Base-by-base conservation (phyloP, 2,113 vertebrate genomes). In the Daubentonia madagascariensis region DNA sequence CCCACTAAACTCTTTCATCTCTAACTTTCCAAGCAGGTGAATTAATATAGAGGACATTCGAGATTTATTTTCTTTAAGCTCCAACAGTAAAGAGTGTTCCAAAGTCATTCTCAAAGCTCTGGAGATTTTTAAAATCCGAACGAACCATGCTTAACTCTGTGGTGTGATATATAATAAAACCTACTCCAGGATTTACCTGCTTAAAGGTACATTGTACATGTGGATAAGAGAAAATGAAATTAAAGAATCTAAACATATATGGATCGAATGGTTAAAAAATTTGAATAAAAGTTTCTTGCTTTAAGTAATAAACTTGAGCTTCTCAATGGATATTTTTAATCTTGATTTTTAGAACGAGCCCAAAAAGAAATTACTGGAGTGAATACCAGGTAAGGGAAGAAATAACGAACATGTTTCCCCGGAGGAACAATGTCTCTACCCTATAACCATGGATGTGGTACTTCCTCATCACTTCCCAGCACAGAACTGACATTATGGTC, bases 11-110 rank as follows among this genome's bases (percentile, higher is more conserved):
- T 97, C 45, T 84, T 57, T 87, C 97, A 91, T 95, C 81, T 63
- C 88, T 85, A 84, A 96, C 92, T 97, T 97, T 54, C 85, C n/a
- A 79, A 98, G 87, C 35, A 97, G 91, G 85, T 89, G 78, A 97
- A 98, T 94, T 92, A 97, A 89, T 68, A 87, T n/a, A 79, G 2
- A 14, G 48, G 86, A 90, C 9, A 75, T 35, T 91, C 0, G 1
- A 97, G 84, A 98, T 80, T 98, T 95, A 96, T 80, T 94, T 97
- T 89, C 67, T 87, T 92, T 94, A 89, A 95, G 85, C 95, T 95
- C 84, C 52, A 45, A 89, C 43, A 68, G 79, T 45, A 91, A 78
- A 96, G 28, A 14, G 6, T 96, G 61, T 94, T 96, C 94, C 48
- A 97, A 98, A 98, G 85, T 95, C 85, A 84, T 89, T 94, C 96